Evolutionary conservation across 2,888 invertebrate genomes (phyloP).

Genomic region (Thymelicus acteon): DNA sequence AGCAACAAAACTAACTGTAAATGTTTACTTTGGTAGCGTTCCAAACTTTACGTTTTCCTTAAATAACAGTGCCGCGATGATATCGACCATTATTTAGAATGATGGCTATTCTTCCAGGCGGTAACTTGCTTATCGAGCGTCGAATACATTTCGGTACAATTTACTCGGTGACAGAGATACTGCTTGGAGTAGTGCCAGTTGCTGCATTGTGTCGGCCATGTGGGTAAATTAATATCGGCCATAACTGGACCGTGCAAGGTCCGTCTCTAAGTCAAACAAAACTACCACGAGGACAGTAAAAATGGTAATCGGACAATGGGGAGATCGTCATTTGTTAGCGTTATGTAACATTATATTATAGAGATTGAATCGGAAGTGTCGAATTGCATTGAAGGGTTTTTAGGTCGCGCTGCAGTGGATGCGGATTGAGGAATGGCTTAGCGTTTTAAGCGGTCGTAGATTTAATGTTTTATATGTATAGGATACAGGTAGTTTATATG

Average conservation of each 20-base stretch:
- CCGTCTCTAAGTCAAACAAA: slow-evolving; percentile 29
- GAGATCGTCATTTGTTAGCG: neutral
- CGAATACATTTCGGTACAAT: slow-evolving; percentile 60
- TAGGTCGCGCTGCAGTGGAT: too few relatives aligned
- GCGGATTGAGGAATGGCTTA: too few relatives aligned
- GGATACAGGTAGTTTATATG: too few relatives aligned
- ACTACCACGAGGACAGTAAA: slow-evolving; percentile 23
- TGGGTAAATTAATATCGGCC: slow-evolving; percentile 77
- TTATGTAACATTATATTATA: neutral
- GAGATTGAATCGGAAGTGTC: too few relatives aligned
- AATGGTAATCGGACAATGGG: slow-evolving; percentile 24
- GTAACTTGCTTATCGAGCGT: slow-evolving; percentile 60
- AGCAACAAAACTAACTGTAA: slow-evolving; percentile 19
- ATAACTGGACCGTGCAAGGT: slow-evolving; percentile 57
- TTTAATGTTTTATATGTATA: too few relatives aligned
- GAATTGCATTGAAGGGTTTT: too few relatives aligned
- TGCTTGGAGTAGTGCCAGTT: slow-evolving; percentile 65
- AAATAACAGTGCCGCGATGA: slow-evolving; percentile 15
- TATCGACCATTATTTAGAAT: slow-evolving; percentile 25
- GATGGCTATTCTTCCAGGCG: slow-evolving; percentile 32
- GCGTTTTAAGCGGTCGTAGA: too few relatives aligned
- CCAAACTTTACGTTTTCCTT: slow-evolving; percentile 30
- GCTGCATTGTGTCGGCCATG: slow-evolving; percentile 67
- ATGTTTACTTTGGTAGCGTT: slow-evolving; percentile 30
- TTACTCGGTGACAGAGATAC: slow-evolving; percentile 49